Base-by-base conservation (phyloP, 64 coral and sea anemone genomes). In the Dendrophyllia cribrosa region DNA sequence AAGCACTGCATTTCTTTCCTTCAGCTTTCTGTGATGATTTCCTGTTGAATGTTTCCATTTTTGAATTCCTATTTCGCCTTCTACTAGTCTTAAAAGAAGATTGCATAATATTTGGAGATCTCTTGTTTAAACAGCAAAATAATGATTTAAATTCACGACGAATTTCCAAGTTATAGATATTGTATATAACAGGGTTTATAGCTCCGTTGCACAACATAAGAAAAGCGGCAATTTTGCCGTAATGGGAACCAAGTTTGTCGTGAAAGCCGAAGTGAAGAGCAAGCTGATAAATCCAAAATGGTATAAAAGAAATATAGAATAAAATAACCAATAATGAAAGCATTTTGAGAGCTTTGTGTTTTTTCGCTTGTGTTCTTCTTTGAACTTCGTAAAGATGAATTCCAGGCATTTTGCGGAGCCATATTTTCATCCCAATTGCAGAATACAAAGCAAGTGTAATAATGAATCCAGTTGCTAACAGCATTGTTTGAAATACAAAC, bases 201-300 rank as follows among this genome's bases (percentile, higher is more conserved):
- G 59, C 78, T 19, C 78, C 78, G 43, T 82, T 82, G 34, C 58
- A 63, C n/a, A 82, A 60, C 78, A 82, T 82, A 1, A 82, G 16
- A 15, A 82, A 62, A 63, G 59, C 34, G 21, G 78, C 43, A 65
- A 82, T 63, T 20, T 19, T 46, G 9, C 26, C 0, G 53, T 79
- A 79, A 59, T 59, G 55, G 16, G 23, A 60, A 20, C 78, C 78
- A 26, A 63, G 78, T 62, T 82, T 82, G 15, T 63, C 43, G 25
- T 63, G 1, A 15, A 64, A 64, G 16, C 17, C 6, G 26, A 64
- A 63, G 34, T 45, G 59, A 46, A 82, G 26, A 3, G 58, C 25
- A 64, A 82, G 58, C 16, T 82, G 78, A 48, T 8, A 64, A 45
- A 82, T 26, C 58, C 58, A 64, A 62, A 82, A 64, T 17, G 78